Base-by-base conservation (phyloP, 53 echinoderm and acorn worm genomes). In the Stichopus horrens region DNA sequence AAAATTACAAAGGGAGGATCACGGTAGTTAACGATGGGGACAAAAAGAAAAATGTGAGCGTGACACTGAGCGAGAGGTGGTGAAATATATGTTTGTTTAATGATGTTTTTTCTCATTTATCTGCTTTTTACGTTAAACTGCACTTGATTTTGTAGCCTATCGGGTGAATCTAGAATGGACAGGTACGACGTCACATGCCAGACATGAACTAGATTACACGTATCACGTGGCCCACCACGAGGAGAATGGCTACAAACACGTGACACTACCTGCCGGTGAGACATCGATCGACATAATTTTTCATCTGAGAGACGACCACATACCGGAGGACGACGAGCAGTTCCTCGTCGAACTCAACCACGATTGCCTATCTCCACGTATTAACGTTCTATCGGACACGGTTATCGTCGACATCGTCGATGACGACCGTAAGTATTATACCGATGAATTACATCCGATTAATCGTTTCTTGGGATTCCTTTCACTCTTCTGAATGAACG, bases 151-250 rank as follows among this genome's bases (percentile, higher is more conserved):
- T 4, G 9, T 21, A 85, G 85, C 65, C 7, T 85, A 85, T 51
- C 60, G 85, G 59, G 85, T 85, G 23, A 23, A 85, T 59, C 54
- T 85, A 7, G 85, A 85, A 52, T 85, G 85, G 85, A 85, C 71
- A n/a, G 85, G 85, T 37, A 85, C 85, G 0, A 85, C 19, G 16
- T 85, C 85, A 52, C 85, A 85, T 6, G 85, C 85, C 37, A 63
- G 4, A 52, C 68, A 68, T 51, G 85, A 52, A 52, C 6, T 37
- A 51, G 85, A 85, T 67, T 85, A 68, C 10, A 53, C 16, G 9
- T 85, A 85, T 16, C 52, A 5, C 51, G 85, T 85, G 53, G 52
- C 23, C 3, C 71, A 85, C 53, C 71, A 37, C 21, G 16, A 16
- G 5, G 37, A 65, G 58, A 52, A 16, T 9, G 85, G 52, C 0